Percentiles rank a stretch among this genome's conserved stretches.
Evolutionary conservation across 1,140 invertebrate genomes (phyloP).

Genomic region (Drosophila teissieri): DNA sequence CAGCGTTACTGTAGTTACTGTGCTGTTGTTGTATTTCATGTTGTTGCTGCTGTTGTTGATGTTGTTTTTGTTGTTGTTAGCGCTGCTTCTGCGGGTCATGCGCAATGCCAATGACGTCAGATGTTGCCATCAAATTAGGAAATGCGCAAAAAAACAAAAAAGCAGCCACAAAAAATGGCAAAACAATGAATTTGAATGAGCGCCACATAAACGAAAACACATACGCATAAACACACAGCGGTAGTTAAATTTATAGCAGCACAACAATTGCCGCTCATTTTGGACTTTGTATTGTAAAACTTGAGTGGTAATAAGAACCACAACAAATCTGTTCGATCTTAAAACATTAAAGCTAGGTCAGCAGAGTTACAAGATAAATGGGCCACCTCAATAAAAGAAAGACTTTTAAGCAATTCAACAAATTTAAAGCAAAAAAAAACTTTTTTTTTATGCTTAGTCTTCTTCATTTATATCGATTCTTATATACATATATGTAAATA

Average conservation of each 20-base stretch:
- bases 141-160: slow-evolving; percentile 76
- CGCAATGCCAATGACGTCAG: slow-evolving; percentile 77
- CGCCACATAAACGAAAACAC: slow-evolving; percentile 49
- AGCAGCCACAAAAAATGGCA: slow-evolving; percentile 26
- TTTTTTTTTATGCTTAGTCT: too few relatives aligned
- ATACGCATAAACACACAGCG: slow-evolving; percentile 22
- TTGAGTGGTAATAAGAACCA: background rate
- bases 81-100: slow-evolving; percentile 65
- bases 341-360: background rate
- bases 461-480: too few relatives aligned
- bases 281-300: background rate
- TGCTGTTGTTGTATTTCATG: background rate
- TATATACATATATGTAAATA: too few relatives aligned
- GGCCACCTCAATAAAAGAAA: background rate
- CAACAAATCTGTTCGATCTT: background rate
- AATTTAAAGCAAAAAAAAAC: too few relatives aligned
- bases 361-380: background rate
- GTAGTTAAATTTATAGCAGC: slow-evolving; percentile 17
- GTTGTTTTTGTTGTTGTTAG: slow-evolving; percentile 28
- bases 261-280: background rate
- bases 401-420: too few relatives aligned
- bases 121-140: slow-evolving; percentile 72
- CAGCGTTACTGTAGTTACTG: slow-evolving; percentile 42
- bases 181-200: slow-evolving; percentile 63
- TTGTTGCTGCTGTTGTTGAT: slow-evolving; percentile 26